A percentile compares a stretch with the other conserved stretches of the same genome.
Conservation (phyloP, 1,140 invertebrate genomes). For the Macrosteles quadrilineatus region DNA sequence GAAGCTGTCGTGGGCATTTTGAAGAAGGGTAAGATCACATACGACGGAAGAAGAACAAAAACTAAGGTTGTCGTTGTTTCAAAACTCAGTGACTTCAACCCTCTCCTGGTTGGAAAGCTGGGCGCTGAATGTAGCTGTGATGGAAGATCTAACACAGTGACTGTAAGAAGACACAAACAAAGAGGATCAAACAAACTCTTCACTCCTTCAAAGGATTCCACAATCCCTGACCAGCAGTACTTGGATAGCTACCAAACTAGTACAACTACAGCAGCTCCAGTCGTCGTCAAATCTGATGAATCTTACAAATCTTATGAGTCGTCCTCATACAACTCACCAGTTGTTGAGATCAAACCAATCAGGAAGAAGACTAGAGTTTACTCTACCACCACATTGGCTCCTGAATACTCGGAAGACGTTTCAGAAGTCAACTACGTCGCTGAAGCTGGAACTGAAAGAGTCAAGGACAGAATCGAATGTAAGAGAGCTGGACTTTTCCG, state of each 20-base stretch:
- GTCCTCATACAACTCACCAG: slow-evolving; percentile 16
- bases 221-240: slow-evolving; percentile 3
- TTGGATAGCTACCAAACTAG: slow-evolving; percentile 26
- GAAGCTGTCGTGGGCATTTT: slow-evolving; percentile 42
- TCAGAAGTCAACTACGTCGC: slow-evolving; percentile 50
- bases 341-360: slow-evolving; percentile 40
- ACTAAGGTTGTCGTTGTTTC: slow-evolving; percentile 55
- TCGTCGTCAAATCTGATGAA: neutral
- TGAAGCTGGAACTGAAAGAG: slow-evolving; percentile 50
- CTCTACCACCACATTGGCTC: slow-evolving; percentile 22
- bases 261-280: slow-evolving; percentile 14
- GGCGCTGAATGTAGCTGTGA: slow-evolving; percentile 73
- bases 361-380: slow-evolving; percentile 27
- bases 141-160: slow-evolving; percentile 56
- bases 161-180: slow-evolving; percentile 40
- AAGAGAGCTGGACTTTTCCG: slow-evolving; percentile 77
- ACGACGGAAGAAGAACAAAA: slow-evolving; percentile 37
- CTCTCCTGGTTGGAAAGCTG: slow-evolving; percentile 66
- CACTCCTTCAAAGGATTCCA: slow-evolving; percentile 8
- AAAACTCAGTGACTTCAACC: slow-evolving; percentile 66
- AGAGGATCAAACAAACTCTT: slow-evolving; percentile 31
- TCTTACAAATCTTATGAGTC: slow-evolving; percentile 7
- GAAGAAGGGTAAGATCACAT: slow-evolving; percentile 36
- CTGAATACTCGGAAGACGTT: neutral
- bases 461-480: slow-evolving; percentile 65